These are phyloP conservation scores for Poeciliopsis turrubarensis DNA, from an alignment of 2,113 vertebrate species.

Conservation along the genomic window DNA sequence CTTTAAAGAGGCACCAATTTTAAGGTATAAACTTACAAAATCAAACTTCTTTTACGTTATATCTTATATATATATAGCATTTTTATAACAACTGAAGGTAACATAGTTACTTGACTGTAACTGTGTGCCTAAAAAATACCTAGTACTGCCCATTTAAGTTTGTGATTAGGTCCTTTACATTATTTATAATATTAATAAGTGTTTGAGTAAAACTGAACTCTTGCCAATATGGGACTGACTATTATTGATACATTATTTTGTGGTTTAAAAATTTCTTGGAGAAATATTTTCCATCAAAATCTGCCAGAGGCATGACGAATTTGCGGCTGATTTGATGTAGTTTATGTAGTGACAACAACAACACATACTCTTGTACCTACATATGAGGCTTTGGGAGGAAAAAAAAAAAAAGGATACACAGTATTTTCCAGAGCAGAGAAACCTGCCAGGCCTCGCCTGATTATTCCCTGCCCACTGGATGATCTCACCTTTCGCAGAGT, in stretches of 20 bases:
- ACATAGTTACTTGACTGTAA: too few relatives aligned
- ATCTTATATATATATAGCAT: too few relatives aligned
- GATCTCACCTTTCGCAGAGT: conserved; percentile 70
- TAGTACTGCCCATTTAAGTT: too few relatives aligned
- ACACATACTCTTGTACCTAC: neutral
- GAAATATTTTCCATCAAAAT: too few relatives aligned
- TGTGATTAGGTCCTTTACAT: neutral
- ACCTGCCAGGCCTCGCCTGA: conserved; percentile 53
- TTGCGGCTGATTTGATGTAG: neutral
- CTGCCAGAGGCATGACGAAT: too few relatives aligned
- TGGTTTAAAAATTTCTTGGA: too few relatives aligned
- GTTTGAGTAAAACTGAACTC: neutral
- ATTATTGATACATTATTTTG: too few relatives aligned
- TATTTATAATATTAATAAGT: neutral
- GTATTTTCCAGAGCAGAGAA: conserved; percentile 37
- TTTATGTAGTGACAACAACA: neutral
- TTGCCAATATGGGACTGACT: neutral
- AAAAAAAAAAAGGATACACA: conserved; percentile 9
- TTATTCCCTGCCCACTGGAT: conserved; percentile 60
- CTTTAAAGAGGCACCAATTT: neutral
- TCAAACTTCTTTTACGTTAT: too few relatives aligned
- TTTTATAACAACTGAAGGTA: too few relatives aligned
- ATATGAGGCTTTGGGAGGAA: neutral
- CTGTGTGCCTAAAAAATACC: too few relatives aligned
- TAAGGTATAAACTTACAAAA: too few relatives aligned